Evolutionary conservation across 2,888 invertebrate genomes (phyloP), one percentile per base, ranked within the genome.

Genomic region (Agrochola lota): DNA sequence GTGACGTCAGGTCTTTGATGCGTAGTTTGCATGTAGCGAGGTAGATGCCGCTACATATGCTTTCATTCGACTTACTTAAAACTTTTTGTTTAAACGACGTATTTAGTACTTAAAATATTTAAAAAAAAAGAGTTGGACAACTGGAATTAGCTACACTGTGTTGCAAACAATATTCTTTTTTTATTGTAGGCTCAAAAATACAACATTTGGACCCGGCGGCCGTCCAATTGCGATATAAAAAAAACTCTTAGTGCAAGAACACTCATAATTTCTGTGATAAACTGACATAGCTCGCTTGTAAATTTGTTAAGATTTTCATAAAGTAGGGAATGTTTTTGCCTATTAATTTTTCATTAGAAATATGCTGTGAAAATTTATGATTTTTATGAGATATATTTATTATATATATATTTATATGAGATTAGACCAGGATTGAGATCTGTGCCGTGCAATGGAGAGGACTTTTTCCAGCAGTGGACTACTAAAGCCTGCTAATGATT

Each of bases 171-270:
- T 67, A 62, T 77, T 55, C 2, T 8, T 72, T 68, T 35, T 69
- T 74, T 40, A 71, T 52, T 40, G 52, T 73, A 66, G 49, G 52
- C 74, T 67, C n/a, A 71, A 75, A 74, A 85, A 76, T 46, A 87
- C 26, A 57, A 26, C 74, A 46, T 69, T 67, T 73, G 57, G 52
- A 63, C 72, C 66, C 43, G 3, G 26, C 23, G 11, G 12, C 57
- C 46, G 35, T 72, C 52, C 62, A 73, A 60, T 30, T 43, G 66
- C 52, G 15, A 60, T 60, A 63, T 74, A 80, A 77, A 85, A 86
- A 77, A 77, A 60, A 20, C 12, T 63, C 59, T 74, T 43, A 30
- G 6, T 40, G 17, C 69, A 63, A 70, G 57, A 67, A 63, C 20
- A 23, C 52, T 74, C 63, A 49, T 72, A 67, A 78, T 70, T 72